phyloP scores from a whole-genome alignment of 2,888 invertebrate genomes.

The Drosophila recens region DNA sequence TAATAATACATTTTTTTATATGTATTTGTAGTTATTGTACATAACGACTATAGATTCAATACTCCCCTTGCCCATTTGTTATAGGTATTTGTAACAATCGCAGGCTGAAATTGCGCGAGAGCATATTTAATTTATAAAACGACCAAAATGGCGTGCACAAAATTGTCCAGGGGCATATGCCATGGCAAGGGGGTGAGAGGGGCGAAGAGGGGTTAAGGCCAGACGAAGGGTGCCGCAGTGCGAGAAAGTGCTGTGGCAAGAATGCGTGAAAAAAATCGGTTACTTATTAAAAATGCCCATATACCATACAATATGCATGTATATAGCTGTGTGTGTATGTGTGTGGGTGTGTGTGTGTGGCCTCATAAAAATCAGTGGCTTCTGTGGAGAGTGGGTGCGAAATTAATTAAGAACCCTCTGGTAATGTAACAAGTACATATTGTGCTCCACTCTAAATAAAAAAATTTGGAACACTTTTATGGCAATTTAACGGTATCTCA shows the following conservation, averaged over 20 bases:
- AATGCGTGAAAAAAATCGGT: slow-evolving; percentile 66
- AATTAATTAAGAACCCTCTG: slow-evolving; percentile 65
- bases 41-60: not conserved
- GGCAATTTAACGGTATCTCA: slow-evolving; percentile 4
- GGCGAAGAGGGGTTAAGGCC: not conserved
- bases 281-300: slow-evolving; percentile 81
- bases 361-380: slow-evolving; percentile 71
- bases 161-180: slow-evolving; percentile 48
- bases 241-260: slow-evolving; percentile 24
- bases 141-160: slow-evolving; percentile 54
- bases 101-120: slow-evolving; percentile 54
- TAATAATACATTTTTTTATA: too few species aligned
- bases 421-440: slow-evolving; percentile 3
- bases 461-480: slow-evolving; percentile 1
- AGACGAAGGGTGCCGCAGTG: slow-evolving; percentile 34
- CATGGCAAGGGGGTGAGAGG: not conserved
- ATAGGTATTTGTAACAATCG: slow-evolving; percentile 53
- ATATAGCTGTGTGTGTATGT: not conserved
- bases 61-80: not conserved
- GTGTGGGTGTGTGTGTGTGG: slow-evolving; percentile 35
- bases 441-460: slow-evolving; percentile 2
- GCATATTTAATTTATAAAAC: slow-evolving; percentile 78
- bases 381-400: slow-evolving; percentile 51
- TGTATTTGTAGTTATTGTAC: too few species aligned
- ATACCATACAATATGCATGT: slow-evolving; percentile 67